phyloP scores from a whole-genome alignment of 2,797 vertebrate species.

The Melanitta fusca region DNA sequence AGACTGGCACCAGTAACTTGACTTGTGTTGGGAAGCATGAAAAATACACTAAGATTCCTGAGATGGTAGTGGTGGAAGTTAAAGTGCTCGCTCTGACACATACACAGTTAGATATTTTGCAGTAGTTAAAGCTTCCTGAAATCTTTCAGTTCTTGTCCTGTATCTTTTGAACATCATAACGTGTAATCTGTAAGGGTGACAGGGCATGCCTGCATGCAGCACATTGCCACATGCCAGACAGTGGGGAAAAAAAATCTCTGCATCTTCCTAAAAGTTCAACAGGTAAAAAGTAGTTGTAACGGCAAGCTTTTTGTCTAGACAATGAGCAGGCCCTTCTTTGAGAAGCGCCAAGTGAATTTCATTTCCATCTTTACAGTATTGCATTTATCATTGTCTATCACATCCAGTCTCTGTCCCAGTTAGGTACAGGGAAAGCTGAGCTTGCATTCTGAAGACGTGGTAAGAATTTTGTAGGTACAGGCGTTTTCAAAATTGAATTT shows the following conservation, averaged over 20 bases:
- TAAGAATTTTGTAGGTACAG: neutral
- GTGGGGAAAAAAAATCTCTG: neutral
- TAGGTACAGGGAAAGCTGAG: neutral
- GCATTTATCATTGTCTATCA: neutral
- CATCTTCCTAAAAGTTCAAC: neutral
- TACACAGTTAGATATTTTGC: neutral
- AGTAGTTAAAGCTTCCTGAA: neutral
- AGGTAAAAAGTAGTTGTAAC: neutral
- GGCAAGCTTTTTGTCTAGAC: neutral
- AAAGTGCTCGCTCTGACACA: neutral
- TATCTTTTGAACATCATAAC: neutral
- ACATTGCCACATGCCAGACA: neutral
- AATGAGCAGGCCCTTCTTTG: neutral
- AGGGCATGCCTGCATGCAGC: accelerated
- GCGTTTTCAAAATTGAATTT: neutral
- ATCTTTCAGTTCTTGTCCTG: neutral
- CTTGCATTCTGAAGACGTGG: neutral
- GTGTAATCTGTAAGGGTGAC: neutral
- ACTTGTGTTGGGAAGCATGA: neutral
- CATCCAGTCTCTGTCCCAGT: neutral
- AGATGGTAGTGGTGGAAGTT: neutral
- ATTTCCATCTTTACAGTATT: neutral
- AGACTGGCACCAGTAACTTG: neutral
- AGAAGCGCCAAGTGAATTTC: neutral
- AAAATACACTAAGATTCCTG: neutral